Percentiles rank a stretch among this genome's conserved stretches.
Evolutionary conservation across 2,113 vertebrate genomes (phyloP).

Genomic region (Malaclemys terrapin): DNA sequence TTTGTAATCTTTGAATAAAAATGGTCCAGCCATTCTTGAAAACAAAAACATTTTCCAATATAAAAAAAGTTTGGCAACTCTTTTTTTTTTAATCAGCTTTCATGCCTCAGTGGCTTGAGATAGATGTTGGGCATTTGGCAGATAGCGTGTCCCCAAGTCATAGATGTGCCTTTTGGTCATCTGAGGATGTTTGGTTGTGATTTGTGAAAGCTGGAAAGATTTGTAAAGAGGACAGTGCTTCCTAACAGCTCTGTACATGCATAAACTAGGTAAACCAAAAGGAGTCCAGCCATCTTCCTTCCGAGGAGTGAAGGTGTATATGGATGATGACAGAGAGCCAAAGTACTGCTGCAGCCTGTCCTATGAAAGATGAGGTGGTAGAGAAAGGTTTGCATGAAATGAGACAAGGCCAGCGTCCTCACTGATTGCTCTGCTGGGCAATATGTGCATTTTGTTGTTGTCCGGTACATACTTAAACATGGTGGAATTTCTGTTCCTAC

Average conservation of each 20-base stretch:
- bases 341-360: neutral
- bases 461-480: rapidly evolving
- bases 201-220: neutral
- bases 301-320: rapidly evolving
- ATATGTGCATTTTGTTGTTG: rapidly evolving
- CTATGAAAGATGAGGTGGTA: rapidly evolving
- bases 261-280: rapidly evolving
- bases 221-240: neutral
- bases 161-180: rapidly evolving
- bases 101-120: rapidly evolving
- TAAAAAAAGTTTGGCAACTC: neutral
- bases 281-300: neutral
- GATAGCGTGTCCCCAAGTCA: neutral
- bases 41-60: neutral
- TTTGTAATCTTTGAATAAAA: neutral
- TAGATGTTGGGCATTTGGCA: rapidly evolving
- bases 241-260: rapidly evolving
- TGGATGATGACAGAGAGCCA: neutral
- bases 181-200: neutral
- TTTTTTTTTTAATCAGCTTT: neutral
- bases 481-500: neutral
- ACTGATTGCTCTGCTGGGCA: neutral
- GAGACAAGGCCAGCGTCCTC: neutral
- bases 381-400: neutral
- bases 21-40: neutral